A percentile compares a stretch with the other conserved stretches of the same genome.
Conservation (phyloP, 2,113 vertebrate species). For the Picathartes gymnocephalus region DNA sequence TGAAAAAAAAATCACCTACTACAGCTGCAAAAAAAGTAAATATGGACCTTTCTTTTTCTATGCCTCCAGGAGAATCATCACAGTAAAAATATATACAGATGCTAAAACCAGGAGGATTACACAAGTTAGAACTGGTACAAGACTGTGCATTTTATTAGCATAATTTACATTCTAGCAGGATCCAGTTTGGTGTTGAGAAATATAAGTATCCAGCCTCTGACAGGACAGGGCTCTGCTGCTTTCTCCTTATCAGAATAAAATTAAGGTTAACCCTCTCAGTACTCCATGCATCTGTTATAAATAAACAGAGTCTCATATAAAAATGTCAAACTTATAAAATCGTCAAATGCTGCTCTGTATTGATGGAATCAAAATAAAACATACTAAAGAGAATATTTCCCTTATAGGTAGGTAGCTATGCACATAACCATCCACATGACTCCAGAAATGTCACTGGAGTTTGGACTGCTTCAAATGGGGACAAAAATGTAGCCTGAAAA, state of each 20-base stretch:
- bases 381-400: neutral
- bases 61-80: conserved; percentile 7
- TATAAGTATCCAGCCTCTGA: neutral
- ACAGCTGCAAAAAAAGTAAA: conserved; percentile 29
- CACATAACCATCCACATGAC: neutral
- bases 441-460: neutral
- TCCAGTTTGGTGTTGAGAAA: neutral
- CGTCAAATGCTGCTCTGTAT: neutral
- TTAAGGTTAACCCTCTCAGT: neutral
- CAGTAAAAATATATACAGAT: conserved; percentile 48
- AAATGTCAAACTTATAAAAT: neutral
- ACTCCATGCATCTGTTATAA: neutral
- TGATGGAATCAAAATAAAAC: neutral
- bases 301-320: neutral
- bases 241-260: neutral
- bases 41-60: neutral
- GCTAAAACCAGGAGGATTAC: conserved; percentile 14
- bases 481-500: neutral
- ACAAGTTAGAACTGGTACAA: neutral
- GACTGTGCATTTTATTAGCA: conserved; percentile 27
- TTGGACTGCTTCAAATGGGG: neutral
- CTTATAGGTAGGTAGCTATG: neutral
- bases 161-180: neutral
- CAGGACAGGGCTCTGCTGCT: neutral
- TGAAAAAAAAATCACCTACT: neutral